Evolutionary conservation across 2,888 invertebrate genomes (phyloP).

Genomic region (Phyllotreta cruciferae): DNA sequence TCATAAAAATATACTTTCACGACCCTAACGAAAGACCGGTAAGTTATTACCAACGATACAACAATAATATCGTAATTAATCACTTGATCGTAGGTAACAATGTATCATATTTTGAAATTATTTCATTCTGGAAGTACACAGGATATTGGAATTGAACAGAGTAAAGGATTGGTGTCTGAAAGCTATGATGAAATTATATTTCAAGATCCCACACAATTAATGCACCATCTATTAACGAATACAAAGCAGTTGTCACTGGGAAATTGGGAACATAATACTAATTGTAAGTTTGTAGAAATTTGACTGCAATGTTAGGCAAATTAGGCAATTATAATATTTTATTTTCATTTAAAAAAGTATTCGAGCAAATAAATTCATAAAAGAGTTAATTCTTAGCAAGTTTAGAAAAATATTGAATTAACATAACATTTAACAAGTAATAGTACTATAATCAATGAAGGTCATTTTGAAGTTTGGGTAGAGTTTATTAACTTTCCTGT

Average conservation of each 20-base stretch:
- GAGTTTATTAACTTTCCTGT: slow-evolving; percentile 21
- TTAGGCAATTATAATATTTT: no score
- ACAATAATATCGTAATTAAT: not conserved
- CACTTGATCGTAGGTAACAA: slow-evolving; percentile 74
- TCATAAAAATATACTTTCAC: slow-evolving; percentile 96
- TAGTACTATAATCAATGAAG: not conserved
- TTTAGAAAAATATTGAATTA: not conserved
- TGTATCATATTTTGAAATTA: slow-evolving; percentile 93
- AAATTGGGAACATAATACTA: slow-evolving; percentile 83
- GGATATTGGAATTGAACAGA: slow-evolving; percentile 70
- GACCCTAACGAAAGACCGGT: slow-evolving; percentile 95
- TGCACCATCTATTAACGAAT: slow-evolving; percentile 86
- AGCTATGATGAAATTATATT: slow-evolving; percentile 96
- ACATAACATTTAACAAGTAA: not conserved
- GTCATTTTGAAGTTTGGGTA: slow-evolving; percentile 15
- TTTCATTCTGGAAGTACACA: slow-evolving; percentile 80
- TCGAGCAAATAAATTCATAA: no score
- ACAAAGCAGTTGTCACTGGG: slow-evolving; percentile 77
- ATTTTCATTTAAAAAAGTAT: no score
- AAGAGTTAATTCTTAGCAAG: no score
- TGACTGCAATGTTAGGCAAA: not conserved
- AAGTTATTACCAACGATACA: slow-evolving; percentile 55
- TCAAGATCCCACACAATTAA: slow-evolving; percentile 86
- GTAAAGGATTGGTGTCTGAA: slow-evolving; percentile 85
- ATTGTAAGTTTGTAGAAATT: slow-evolving; percentile 70